Evolutionary conservation across 2,888 invertebrate species (phyloP), one percentile per base, ranked within the genome.

Genomic region (Polyploca ridens): DNA sequence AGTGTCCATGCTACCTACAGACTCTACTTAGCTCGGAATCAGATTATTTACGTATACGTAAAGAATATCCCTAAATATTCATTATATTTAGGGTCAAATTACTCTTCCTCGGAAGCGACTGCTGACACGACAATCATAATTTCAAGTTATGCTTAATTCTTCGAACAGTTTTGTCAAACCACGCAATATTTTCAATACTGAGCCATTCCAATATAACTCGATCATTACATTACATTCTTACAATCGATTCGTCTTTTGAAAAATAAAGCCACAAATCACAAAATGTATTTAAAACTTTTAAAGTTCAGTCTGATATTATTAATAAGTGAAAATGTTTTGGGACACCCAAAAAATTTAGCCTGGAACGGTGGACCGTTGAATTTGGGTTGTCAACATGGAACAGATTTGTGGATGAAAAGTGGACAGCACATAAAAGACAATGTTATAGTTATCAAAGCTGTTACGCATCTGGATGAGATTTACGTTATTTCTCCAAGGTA

Each of bases 401-500:
- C 90, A 62, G 92, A 93, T 49, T 88, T 95, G 57, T 95, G 95
- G 86, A 89, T 90, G 59, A 85, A 84, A 3, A 93, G 91, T 63
- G 95, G 95, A 0, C 90, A 94, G 63, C 95, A 95, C 80, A 85
- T 94, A 2, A 89, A 92, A 63, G 95, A 95, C 73, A 96, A 96
- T 81, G 89, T 95, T 10, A 95, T 96, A 58, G 95, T 95, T 2
- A 95, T 95, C 14, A 94, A 96, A 71, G 91, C 93, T 5, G 94
- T 95, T 67, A 89, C 95, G 58, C 93, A 88, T 84, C 92, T 91
- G 71, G 95, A 96, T 64, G 91, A 94, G 44, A 92, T 94, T 11
- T 95, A 95, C 76, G 74, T 96, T 4, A 95, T 95, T 3, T 88
- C 96, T 65, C 96, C 96, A 3, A 94, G 96, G 83, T 91, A 85